Evolutionary conservation across 1,140 invertebrate species (phyloP).

Genomic region (Penaeus indicus): DNA sequence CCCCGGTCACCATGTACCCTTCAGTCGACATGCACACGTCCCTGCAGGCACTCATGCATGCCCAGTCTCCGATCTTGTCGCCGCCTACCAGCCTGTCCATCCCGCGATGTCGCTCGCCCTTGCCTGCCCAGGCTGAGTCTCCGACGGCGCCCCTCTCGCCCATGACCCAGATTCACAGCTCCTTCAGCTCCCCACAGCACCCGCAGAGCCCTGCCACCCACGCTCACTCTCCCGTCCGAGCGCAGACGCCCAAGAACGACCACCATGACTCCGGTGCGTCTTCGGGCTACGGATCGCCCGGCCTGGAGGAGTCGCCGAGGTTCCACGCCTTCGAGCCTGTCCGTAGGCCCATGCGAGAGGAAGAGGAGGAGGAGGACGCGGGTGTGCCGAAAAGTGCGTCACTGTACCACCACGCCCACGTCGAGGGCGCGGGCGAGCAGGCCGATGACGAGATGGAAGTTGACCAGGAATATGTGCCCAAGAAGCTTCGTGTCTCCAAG

Average conservation of each 20-base stretch:
- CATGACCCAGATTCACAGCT: not conserved
- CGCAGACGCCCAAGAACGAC: constrained; percentile 14
- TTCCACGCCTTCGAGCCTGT: not conserved
- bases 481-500: too few species aligned
- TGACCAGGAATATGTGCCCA: too few species aligned
- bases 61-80: not conserved
- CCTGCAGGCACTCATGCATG: not conserved
- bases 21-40: not conserved
- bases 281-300: not conserved
- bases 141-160: not conserved
- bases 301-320: constrained; percentile 16
- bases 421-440: too few species aligned
- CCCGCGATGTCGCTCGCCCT: not conserved
- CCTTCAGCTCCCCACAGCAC: not conserved
- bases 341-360: too few species aligned
- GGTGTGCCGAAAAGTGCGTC: too few species aligned
- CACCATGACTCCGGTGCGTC: constrained; percentile 2
- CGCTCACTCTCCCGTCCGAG: not conserved
- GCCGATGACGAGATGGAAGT: too few species aligned
- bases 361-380: too few species aligned
- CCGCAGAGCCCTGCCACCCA: not conserved
- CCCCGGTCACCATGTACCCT: not conserved
- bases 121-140: not conserved
- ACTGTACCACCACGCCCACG: too few species aligned
- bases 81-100: not conserved